phyloP scores from a whole-genome alignment of 2,113 vertebrate species.

The Psittacara wagleri region DNA sequence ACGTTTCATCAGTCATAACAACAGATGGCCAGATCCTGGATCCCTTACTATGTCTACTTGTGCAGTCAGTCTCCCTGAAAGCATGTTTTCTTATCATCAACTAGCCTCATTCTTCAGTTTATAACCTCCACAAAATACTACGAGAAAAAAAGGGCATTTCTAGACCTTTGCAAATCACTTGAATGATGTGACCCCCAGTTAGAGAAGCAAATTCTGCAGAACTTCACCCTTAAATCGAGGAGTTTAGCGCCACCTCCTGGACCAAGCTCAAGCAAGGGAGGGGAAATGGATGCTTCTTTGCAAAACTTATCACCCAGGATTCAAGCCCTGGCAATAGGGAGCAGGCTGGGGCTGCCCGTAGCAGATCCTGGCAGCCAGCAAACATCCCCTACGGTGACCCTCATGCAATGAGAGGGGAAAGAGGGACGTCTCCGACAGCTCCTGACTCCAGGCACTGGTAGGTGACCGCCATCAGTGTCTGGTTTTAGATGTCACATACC shows the following conservation, averaged over 20 bases:
- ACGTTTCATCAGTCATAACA: neutral
- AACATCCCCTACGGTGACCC: accelerated
- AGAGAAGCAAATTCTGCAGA: neutral
- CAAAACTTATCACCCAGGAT: neutral
- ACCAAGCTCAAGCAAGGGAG: neutral
- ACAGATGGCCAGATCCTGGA: neutral
- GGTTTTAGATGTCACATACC: accelerated
- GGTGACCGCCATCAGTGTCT: accelerated
- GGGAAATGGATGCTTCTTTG: neutral
- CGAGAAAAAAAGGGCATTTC: neutral
- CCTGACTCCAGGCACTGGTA: neutral
- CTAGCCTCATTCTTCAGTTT: neutral
- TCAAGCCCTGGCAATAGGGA: neutral
- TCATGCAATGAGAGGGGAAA: accelerated
- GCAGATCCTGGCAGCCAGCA: neutral
- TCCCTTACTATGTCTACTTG: neutral
- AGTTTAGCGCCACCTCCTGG: neutral
- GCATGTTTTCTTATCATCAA: neutral
- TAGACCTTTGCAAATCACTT: neutral
- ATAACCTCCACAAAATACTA: neutral
- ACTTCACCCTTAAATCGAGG: accelerated
- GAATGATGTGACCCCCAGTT: neutral
- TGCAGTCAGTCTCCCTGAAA: neutral
- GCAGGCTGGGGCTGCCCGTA: accelerated
- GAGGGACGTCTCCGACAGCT: neutral